Evolutionary conservation across 2,888 invertebrate species (phyloP), one percentile per base, ranked within the genome.

Genomic region (Automeris io): DNA sequence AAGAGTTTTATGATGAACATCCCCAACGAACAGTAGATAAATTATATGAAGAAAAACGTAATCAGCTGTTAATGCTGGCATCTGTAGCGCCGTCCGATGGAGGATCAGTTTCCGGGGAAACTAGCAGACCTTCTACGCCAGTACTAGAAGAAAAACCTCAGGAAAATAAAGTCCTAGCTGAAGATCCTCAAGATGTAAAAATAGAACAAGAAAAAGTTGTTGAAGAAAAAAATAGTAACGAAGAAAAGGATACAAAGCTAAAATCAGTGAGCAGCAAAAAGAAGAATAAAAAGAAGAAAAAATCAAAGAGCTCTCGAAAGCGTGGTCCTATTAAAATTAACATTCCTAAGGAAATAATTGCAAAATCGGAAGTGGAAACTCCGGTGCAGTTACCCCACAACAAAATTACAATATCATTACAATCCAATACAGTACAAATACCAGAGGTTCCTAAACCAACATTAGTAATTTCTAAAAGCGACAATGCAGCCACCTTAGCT

Each of bases 1-100:
- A 95, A 78, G 95, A 95, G 53, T 95, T 95, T 71, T 95, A 95
- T 65, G 95, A 95, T 64, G 90, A 93, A 56, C 90, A 94, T 70
- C 95, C 95, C 0, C 93, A 94, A 55, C 88, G 88, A 57, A 70
- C 92, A 43, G 93, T 93, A 1, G 92, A 89, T 48, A 93, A 93
- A 64, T 54, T 93, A 37, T 70, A 93, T 33, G 91, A 91, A 7
- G 93, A 94, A 59, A 95, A 94, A 67, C 89, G 93, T 2, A 92
- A 91, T 51, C 91, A 92, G 47, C 65, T 93, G 37, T 68, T 92
- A 63, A 74, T 89, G 35, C 69, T 90, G 19, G 90, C 92, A 1
- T 88, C 90, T 2, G 88, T 90, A 5, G 90, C 90, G 0, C 90
- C 91, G 0, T 88, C 89, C 8, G 88, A 88, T 37, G 89, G 87